Conservation (phyloP, 2,113 vertebrate species). For the Tragelaphus buxtoni region DNA sequence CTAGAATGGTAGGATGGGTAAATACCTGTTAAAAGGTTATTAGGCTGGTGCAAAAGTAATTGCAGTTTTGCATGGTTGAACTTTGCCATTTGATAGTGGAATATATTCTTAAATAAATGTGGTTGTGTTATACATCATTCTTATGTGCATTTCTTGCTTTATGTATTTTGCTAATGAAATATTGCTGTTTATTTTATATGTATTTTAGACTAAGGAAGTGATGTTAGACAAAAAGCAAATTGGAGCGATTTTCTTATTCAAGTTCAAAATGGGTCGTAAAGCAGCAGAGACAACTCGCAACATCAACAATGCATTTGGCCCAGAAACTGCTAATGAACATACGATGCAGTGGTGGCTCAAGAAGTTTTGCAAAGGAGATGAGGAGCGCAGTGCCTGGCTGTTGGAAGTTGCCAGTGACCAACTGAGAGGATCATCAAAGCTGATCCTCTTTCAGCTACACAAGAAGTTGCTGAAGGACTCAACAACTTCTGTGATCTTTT, state of each 20-base stretch:
- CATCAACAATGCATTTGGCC: background rate
- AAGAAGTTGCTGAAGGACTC: background rate
- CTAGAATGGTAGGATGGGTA: background rate
- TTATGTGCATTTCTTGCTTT: background rate
- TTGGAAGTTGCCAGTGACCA: background rate
- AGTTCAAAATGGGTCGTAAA: background rate
- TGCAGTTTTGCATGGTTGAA: background rate
- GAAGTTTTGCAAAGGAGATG: background rate
- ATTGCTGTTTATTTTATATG: background rate
- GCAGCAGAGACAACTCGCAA: background rate
- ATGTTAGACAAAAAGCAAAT: background rate
- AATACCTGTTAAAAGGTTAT: background rate
- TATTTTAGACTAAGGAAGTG: background rate
- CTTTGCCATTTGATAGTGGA: background rate
- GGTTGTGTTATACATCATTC: background rate
- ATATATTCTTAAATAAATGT: background rate
- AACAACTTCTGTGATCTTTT: background rate
- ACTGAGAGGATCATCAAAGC: background rate
- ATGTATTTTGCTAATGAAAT: background rate
- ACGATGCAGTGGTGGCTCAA: background rate
- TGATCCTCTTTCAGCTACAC: background rate
- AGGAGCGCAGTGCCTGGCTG: background rate
- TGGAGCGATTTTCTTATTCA: background rate
- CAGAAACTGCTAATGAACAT: background rate
- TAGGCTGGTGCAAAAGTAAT: background rate